Evolutionary conservation across 2,113 vertebrate species (phyloP).

Genomic region (Taurulus bubalis): DNA sequence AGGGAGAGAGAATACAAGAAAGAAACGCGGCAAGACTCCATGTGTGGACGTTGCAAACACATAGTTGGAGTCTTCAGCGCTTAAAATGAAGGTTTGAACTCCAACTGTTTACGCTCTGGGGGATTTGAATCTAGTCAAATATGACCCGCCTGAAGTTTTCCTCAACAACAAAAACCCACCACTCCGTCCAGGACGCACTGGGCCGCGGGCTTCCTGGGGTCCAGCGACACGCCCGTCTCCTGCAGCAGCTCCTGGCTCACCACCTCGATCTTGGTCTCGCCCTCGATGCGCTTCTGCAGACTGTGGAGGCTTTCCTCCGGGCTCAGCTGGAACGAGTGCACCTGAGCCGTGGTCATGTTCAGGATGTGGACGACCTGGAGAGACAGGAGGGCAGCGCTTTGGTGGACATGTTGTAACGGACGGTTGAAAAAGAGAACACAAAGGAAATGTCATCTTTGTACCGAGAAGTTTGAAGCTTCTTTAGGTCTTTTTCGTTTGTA

Average conservation of each 20-base stretch:
- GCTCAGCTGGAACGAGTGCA: conserved; percentile 91
- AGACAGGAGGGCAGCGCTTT: background rate
- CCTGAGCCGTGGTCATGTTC: conserved; percentile 97
- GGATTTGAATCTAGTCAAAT: background rate
- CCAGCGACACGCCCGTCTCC: conserved; percentile 95
- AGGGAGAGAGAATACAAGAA: background rate
- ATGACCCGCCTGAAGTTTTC: background rate
- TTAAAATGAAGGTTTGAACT: background rate
- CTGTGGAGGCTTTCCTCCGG: conserved; percentile 94
- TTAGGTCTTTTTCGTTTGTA: too few relatives aligned
- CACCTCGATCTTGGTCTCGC: conserved; percentile 91
- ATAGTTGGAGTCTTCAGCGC: background rate
- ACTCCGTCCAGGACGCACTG: conserved; percentile 97
- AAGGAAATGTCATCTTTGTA: too few relatives aligned
- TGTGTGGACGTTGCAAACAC: background rate
- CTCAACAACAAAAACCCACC: conserved; percentile 69
- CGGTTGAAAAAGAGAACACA: too few relatives aligned
- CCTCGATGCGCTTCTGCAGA: conserved; percentile 92
- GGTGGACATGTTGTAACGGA: too few relatives aligned
- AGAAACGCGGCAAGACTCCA: background rate
- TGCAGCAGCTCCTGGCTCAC: conserved; percentile 95
- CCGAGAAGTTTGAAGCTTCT: too few relatives aligned
- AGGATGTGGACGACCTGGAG: conserved; percentile 94
- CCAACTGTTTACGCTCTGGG: background rate
- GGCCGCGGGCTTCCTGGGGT: conserved; percentile 94